Evolutionary conservation across 2,888 invertebrate species (phyloP).

Genomic region (Gibbula magus): DNA sequence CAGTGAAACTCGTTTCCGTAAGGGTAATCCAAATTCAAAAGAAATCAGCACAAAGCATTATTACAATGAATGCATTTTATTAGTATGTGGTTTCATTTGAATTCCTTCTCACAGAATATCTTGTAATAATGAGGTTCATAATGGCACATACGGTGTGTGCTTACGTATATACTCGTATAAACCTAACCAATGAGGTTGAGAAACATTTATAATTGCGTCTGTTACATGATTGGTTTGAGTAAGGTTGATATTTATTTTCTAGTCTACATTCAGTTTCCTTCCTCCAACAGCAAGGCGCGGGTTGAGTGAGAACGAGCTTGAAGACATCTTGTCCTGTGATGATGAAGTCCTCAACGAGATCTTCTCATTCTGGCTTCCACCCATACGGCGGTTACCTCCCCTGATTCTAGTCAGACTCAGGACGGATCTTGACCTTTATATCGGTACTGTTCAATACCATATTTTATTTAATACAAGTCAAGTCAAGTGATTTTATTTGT

Average conservation of each 20-base stretch:
- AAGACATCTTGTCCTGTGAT: slow-evolving; percentile 15
- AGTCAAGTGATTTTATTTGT: too few relatives aligned
- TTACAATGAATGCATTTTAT: not conserved
- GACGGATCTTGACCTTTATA: not conserved
- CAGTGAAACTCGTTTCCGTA: too few relatives aligned
- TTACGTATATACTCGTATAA: too few relatives aligned
- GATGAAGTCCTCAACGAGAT: slow-evolving; percentile 17
- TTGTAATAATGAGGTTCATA: too few relatives aligned
- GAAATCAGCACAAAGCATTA: not conserved
- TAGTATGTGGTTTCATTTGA: not conserved
- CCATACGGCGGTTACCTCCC: not conserved
- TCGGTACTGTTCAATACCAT: not conserved
- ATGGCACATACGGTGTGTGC: too few relatives aligned
- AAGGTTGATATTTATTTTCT: too few relatives aligned
- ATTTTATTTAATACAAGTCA: too few relatives aligned
- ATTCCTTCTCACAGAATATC: too few relatives aligned
- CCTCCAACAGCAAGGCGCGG: not conserved
- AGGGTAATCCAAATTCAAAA: too few relatives aligned
- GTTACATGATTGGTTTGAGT: too few relatives aligned
- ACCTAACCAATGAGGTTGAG: too few relatives aligned
- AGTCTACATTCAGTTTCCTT: not conserved
- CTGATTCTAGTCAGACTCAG: not conserved
- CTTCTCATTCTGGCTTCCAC: not conserved
- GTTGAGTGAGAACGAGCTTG: slow-evolving; percentile 10
- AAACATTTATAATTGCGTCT: too few relatives aligned